Percentiles rank a stretch among this genome's conserved stretches.
phyloP scores from a whole-genome alignment of 2,888 invertebrate species.

The Drosophila fulvimacula region DNA sequence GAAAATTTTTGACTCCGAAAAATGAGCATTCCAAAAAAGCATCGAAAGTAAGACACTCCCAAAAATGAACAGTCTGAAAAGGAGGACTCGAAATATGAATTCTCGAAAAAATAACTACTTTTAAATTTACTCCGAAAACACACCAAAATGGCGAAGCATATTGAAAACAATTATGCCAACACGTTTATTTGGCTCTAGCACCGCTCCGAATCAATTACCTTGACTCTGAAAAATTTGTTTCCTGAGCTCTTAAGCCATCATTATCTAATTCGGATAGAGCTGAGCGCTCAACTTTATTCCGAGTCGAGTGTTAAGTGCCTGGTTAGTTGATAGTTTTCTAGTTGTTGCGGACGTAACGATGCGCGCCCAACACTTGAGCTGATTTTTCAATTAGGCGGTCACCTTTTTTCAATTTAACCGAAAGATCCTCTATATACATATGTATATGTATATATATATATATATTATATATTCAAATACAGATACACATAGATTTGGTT shows the following conservation, averaged over 20 bases:
- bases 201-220: slow-evolving; percentile 34
- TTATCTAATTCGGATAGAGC: slow-evolving; percentile 16
- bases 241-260: slow-evolving; percentile 11
- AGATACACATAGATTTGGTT: slow-evolving; percentile 10
- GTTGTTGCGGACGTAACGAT: slow-evolving; percentile 28
- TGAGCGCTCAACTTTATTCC: slow-evolving; percentile 7
- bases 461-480: background rate
- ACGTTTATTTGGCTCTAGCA: slow-evolving; percentile 1
- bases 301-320: slow-evolving; percentile 29
- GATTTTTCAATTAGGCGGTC: slow-evolving; percentile 59
- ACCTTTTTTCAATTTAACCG: slow-evolving; percentile 45
- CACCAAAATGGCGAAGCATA: background rate
- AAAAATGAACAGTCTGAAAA: background rate
- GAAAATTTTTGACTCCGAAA: too few relatives aligned
- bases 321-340: slow-evolving; percentile 31
- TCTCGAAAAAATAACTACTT: background rate
- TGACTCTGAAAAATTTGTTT: slow-evolving; percentile 28
- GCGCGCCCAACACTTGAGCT: slow-evolving; percentile 49
- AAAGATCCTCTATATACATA: background rate
- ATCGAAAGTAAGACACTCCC: background rate
- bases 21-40: background rate
- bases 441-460: background rate
- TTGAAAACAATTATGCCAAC: slow-evolving; percentile 9
- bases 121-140: background rate
- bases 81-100: background rate